Percentiles rank a stretch among this genome's conserved stretches.
Conservation (phyloP, 2,888 invertebrate species). For the Autographa pulchrina region DNA sequence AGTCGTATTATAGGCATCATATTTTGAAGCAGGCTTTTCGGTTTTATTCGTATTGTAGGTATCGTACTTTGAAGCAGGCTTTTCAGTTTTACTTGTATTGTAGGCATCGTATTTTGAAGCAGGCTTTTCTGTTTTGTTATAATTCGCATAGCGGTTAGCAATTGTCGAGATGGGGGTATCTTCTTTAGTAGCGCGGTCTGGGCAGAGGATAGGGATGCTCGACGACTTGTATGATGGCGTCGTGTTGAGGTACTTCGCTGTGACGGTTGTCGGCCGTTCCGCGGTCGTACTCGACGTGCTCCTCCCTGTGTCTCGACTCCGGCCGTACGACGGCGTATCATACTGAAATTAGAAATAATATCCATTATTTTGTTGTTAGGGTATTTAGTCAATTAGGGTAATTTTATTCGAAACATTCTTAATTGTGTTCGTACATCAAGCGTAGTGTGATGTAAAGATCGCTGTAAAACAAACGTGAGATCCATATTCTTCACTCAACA, state of each 20-base stretch:
- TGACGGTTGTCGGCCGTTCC: conserved; percentile 82
- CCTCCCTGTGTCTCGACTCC: conserved; percentile 76
- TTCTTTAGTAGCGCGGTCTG: conserved; percentile 79
- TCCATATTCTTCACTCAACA: conserved; percentile 77
- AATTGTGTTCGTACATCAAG: conserved; percentile 14
- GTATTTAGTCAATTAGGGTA: background rate
- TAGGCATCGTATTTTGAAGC: conserved; percentile 57
- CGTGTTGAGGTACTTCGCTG: conserved; percentile 82
- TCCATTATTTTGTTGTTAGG: conserved; percentile 12
- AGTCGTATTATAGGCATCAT: conserved; percentile 63
- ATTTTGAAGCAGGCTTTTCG: conserved; percentile 70
- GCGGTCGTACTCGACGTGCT: conserved; percentile 66
- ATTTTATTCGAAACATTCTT: conserved; percentile 3
- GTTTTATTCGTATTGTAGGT: conserved; percentile 54
- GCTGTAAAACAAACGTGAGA: conserved; percentile 42
- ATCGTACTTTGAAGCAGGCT: conserved; percentile 73
- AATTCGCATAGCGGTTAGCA: conserved; percentile 82
- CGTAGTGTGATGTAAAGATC: conserved; percentile 6
- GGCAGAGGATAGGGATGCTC: conserved; percentile 81
- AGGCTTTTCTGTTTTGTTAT: conserved; percentile 68
- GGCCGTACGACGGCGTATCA: conserved; percentile 80
- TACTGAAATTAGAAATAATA: conserved; percentile 76
- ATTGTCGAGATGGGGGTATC: conserved; percentile 83
- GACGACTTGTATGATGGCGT: conserved; percentile 85
- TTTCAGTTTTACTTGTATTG: conserved; percentile 58